Evolutionary conservation across 2,888 invertebrate species (phyloP).

Genomic region (Zhengitettix transpicula): DNA sequence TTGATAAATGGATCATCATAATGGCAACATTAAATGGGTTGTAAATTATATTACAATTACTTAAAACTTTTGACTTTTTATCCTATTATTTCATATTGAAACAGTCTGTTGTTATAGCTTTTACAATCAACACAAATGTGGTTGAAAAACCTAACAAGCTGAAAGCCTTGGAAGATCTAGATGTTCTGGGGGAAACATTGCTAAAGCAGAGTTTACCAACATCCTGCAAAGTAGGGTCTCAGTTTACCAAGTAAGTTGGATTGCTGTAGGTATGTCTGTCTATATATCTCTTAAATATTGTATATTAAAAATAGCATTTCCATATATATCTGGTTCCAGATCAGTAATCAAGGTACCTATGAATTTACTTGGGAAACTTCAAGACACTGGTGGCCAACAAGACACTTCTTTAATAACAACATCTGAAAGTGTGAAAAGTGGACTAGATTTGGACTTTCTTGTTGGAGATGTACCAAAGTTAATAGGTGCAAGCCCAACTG

Average conservation of each 20-base stretch:
- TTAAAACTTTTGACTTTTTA: not conserved
- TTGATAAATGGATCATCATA: too few relatives aligned
- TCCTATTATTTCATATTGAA: not conserved
- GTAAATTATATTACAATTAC: too few relatives aligned
- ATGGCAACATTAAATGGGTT: too few relatives aligned
- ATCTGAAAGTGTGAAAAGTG: constrained; percentile 1
- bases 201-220: constrained; percentile 48
- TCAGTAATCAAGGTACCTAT: constrained; percentile 44
- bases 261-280: not conserved
- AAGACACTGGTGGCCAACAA: not conserved
- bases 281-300: not conserved
- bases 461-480: constrained; percentile 24
- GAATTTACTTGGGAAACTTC: constrained; percentile 34
- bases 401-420: not conserved
- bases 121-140: constrained; percentile 1
- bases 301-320: not conserved
- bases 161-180: constrained; percentile 55
- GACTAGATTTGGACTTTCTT: constrained; percentile 35
- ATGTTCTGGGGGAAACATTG: constrained; percentile 63
- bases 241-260: constrained; percentile 27
- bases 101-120: not conserved
- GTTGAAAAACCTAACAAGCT: constrained; percentile 25
- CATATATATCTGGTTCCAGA: constrained; percentile 23
- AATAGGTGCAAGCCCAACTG: not conserved
- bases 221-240: constrained; percentile 25